Base-by-base conservation (phyloP, 2,888 invertebrate genomes). In the Perizoma flavofasciatum region DNA sequence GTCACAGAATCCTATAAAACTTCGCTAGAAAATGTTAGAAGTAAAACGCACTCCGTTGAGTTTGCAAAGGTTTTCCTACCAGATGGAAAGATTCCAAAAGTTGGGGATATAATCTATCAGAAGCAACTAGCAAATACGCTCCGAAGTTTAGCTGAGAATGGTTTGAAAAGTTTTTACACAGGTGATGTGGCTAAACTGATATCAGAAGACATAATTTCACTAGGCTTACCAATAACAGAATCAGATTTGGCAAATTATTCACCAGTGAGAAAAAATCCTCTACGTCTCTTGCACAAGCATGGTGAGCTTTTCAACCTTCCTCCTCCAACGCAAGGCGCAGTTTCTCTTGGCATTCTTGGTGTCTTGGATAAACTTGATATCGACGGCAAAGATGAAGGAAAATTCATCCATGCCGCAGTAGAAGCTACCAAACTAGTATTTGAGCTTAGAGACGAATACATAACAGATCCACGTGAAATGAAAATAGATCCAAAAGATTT, bases 261-360 rank as follows among this genome's bases (percentile, higher is more conserved):
- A 37, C 69, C 90, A 33, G 70, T 83, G 51, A 81, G 87, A 62
- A 86, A 83, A 69, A 69, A 64, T 57, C 88, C 90, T 41, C 68
- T 91, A 66, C 72, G 78, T 64, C 70, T 89, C 59, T 53, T 72
- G 37, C 89, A 88, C 57, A 81, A 75, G 43, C 70, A 79, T 46
- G 89, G 88, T 0, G 85, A 86, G 54, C 47, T 91, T 55, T 86
- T 77, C 50, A 90, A 91, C 66, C 66, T 81, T 61, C 89, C 90
- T 37, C 89, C 91, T 40, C 91, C 91, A n/a, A 85, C 91, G n/a
- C 89, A 90, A 73, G 91, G 91, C 5, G 63, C 86, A 66, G 81
- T 84, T 64, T 90, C 89, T 1, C 68, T 91, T 45, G 72, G 81
- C 6, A 78, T 91, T 59, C 81, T 90, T 44, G 88, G 86, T 39